Conservation (phyloP, 2,888 invertebrate genomes). For the Mayetiola destructor region DNA sequence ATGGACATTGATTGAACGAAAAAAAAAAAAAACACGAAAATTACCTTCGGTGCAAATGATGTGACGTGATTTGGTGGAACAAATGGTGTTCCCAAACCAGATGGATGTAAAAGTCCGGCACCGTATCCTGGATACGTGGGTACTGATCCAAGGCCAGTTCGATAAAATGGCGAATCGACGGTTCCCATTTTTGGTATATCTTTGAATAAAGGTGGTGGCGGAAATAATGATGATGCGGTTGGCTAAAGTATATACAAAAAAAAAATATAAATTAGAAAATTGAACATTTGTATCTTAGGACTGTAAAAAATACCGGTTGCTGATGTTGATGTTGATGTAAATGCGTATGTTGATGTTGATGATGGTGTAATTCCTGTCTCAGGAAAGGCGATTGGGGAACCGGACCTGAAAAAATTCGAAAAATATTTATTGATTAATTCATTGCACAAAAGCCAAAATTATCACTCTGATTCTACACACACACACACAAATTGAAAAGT, state of each 20-base stretch:
- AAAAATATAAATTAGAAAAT: neutral
- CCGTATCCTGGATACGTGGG: conserved; percentile 65
- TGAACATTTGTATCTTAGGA: neutral
- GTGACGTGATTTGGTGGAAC: conserved; percentile 76
- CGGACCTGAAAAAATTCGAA: no score
- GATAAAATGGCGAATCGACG: conserved; percentile 64
- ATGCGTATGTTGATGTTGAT: conserved; percentile 85
- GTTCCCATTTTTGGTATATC: conserved; percentile 74
- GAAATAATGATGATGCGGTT: conserved; percentile 32
- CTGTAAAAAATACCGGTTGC: neutral
- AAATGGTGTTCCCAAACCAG: conserved; percentile 68
- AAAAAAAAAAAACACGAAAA: neutral
- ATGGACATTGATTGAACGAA: neutral
- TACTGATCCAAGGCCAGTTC: conserved; percentile 52
- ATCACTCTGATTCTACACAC: no score
- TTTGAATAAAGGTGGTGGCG: conserved; percentile 66
- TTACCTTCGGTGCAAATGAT: conserved; percentile 79
- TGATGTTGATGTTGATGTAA: conserved; percentile 69
- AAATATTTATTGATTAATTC: no score
- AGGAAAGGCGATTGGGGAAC: conserved; percentile 41
- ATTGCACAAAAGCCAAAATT: no score
- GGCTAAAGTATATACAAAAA: neutral
- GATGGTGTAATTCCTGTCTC: conserved; percentile 81
- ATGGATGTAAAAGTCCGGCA: conserved; percentile 65
- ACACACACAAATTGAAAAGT: no score